phyloP scores from a whole-genome alignment of 2,113 vertebrate genomes.

The Camarhynchus parvulus region DNA sequence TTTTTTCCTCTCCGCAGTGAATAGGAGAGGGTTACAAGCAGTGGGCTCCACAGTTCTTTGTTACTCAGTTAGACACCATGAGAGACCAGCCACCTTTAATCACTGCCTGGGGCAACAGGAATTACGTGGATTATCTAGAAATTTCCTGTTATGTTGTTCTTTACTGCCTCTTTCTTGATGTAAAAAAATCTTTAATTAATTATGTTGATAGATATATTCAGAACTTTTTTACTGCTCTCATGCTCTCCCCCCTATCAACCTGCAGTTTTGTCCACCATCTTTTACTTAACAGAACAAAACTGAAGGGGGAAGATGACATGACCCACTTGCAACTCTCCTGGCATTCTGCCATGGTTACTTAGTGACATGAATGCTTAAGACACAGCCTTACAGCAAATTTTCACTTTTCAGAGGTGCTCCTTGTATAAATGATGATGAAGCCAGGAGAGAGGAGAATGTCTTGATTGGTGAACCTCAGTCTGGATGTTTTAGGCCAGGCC shows the following conservation, averaged over 20 bases:
- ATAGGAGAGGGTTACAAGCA: neutral
- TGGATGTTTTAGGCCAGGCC: conserved; percentile 82
- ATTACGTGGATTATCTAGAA: neutral
- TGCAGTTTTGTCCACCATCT: neutral
- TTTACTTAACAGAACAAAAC: neutral
- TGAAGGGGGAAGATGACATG: rapidly evolving
- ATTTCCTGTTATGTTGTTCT: neutral
- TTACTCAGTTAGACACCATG: neutral
- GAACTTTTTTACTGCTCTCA: neutral
- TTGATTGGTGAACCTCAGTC: conserved; percentile 72
- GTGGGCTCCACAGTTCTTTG: neutral
- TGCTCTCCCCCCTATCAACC: neutral
- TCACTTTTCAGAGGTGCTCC: conserved; percentile 78
- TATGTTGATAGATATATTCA: neutral
- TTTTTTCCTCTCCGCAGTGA: neutral
- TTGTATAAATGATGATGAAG: conserved; percentile 88
- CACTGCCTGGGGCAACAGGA: neutral
- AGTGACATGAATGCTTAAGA: neutral
- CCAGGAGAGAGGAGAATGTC: conserved; percentile 68
- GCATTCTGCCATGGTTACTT: neutral
- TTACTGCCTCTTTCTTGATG: neutral
- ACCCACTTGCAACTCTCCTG: neutral
- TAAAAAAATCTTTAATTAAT: neutral
- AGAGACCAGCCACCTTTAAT: neutral
- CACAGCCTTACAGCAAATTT: neutral